A percentile compares a stretch with the other conserved stretches of the same genome.
Evolutionary conservation across 2,888 invertebrate species (phyloP).

Genomic region (Bellardia bayeri): DNA sequence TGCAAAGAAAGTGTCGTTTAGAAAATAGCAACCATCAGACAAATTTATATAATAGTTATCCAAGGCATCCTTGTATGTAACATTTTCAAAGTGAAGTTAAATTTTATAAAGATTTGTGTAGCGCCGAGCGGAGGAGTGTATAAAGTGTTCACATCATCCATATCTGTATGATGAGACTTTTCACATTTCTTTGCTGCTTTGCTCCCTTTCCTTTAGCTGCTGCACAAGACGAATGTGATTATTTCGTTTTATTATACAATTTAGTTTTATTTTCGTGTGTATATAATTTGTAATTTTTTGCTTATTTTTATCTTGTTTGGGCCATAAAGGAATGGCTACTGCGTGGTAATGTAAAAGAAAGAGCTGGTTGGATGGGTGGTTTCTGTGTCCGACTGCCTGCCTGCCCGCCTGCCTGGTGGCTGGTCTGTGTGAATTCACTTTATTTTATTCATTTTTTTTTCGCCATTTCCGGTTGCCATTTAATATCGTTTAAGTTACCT

Average conservation of each 20-base stretch:
- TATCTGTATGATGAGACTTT: background rate
- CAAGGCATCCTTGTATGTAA: background rate
- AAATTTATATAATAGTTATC: background rate
- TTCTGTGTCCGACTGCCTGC: background rate
- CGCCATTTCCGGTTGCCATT: slow-evolving; percentile 71
- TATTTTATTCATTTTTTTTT: slow-evolving; percentile 62
- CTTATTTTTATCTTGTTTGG: slow-evolving; percentile 46
- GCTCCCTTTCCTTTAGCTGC: background rate
- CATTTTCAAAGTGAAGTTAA: slow-evolving; percentile 3
- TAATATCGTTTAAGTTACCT: slow-evolving; percentile 72
- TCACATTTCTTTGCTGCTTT: background rate
- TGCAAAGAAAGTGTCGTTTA: slow-evolving; percentile 43
- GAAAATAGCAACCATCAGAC: slow-evolving; percentile 36
- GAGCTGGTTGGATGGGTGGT: slow-evolving; percentile 18
- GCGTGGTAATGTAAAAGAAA: slow-evolving; percentile 7
- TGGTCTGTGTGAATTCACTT: slow-evolving; percentile 58
- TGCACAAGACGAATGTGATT: slow-evolving; percentile 46
- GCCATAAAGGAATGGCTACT: slow-evolving; percentile 44
- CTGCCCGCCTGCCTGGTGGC: background rate
- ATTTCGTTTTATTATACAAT: slow-evolving; percentile 64
- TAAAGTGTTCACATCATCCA: slow-evolving; percentile 16
- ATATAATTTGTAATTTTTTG: slow-evolving; percentile 54
- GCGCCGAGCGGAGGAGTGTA: background rate
- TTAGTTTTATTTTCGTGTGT: slow-evolving; percentile 66
- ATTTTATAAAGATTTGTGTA: slow-evolving; percentile 16